These are phyloP conservation scores for Dendrolimus kikuchii DNA, from an alignment of 1,140 invertebrate genomes.

Conservation along the genomic window DNA sequence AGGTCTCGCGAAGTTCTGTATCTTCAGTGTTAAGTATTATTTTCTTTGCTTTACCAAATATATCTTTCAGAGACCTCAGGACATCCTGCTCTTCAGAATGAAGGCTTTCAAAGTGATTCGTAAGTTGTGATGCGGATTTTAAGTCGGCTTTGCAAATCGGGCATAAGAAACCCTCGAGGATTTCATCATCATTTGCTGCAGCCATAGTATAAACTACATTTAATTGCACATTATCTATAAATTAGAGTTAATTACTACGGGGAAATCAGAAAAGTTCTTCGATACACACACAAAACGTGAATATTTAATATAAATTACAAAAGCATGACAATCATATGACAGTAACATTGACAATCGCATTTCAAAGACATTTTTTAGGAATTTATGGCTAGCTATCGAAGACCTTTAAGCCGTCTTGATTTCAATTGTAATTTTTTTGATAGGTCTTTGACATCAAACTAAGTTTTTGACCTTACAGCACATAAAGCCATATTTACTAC, in stretches of 20 bases:
- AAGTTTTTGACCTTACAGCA: too few species aligned
- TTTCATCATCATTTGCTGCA: constrained; percentile 71
- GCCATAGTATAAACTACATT: constrained; percentile 36
- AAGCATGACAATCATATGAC: too few species aligned
- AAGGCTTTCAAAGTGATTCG: constrained; percentile 89
- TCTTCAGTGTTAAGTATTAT: constrained; percentile 89
- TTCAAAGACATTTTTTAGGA: too few species aligned
- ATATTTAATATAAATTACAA: too few species aligned
- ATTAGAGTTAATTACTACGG: background rate
- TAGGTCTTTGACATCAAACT: too few species aligned
- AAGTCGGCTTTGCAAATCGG: constrained; percentile 94
- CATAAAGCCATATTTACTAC: too few species aligned
- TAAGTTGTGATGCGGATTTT: constrained; percentile 85
- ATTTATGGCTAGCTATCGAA: too few species aligned
- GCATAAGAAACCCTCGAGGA: constrained; percentile 94
- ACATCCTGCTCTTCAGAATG: constrained; percentile 93
- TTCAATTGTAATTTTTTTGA: too few species aligned
- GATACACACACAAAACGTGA: too few species aligned
- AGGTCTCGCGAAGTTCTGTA: constrained; percentile 72
- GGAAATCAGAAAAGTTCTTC: background rate
- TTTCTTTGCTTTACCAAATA: constrained; percentile 92
- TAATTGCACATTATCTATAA: constrained; percentile 19
- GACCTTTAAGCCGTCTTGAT: too few species aligned
- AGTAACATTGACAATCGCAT: too few species aligned
- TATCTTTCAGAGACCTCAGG: constrained; percentile 91